A percentile compares a stretch with the other conserved stretches of the same genome.
Conservation (phyloP, 2,888 invertebrate species). For the Tridacna gigas region DNA sequence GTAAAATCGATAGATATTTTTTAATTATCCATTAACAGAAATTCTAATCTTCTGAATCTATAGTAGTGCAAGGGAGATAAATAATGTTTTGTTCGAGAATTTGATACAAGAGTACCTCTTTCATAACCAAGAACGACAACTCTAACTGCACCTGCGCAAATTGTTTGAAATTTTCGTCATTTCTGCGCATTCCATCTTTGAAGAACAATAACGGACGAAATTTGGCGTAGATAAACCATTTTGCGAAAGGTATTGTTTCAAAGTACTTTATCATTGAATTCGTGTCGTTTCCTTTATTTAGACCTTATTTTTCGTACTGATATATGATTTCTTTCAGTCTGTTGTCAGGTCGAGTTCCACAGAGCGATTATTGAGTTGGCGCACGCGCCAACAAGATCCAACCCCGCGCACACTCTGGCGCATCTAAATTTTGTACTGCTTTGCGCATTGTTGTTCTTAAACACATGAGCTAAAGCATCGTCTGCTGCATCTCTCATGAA, state of each 20-base stretch:
- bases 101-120: background rate
- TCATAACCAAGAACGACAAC: background rate
- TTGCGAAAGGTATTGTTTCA: background rate
- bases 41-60: no score
- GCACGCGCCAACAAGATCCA: constrained; percentile 10
- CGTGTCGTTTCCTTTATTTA: background rate
- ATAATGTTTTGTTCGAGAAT: background rate
- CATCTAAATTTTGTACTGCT: constrained; percentile 46
- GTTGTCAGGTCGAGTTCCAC: background rate
- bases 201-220: background rate
- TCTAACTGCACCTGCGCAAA: background rate
- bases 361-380: constrained; percentile 1
- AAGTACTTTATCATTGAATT: background rate
- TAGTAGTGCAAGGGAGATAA: background rate
- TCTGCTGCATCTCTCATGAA: background rate
- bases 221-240: background rate
- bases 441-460: constrained; percentile 49
- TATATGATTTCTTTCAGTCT: background rate
- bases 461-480: background rate
- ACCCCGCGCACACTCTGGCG: constrained; percentile 66
- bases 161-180: background rate
- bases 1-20: no score
- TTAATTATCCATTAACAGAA: no score
- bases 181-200: background rate
- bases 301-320: background rate